Evolutionary conservation across 2,797 vertebrate species (phyloP).

Genomic region (Thunnus albacares): DNA sequence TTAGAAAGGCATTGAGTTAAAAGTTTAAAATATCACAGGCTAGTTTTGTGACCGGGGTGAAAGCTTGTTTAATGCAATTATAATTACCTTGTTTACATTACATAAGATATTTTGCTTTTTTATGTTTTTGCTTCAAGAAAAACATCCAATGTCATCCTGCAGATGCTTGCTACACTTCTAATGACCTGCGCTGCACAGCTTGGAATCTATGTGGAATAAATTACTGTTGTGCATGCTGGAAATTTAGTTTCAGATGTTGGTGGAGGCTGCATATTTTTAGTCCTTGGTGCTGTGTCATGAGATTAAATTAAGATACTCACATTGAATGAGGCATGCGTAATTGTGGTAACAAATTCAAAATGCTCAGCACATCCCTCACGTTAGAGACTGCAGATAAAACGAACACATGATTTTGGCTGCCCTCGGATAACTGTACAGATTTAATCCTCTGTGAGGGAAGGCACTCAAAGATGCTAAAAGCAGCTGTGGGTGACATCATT

Average conservation of each 20-base stretch:
- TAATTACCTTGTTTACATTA: background rate
- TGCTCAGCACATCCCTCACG: background rate
- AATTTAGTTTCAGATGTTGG: background rate
- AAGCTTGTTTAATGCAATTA: background rate
- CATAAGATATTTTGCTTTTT: background rate
- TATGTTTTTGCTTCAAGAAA: background rate
- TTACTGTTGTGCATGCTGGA: background rate
- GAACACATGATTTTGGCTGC: background rate
- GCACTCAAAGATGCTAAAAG: background rate
- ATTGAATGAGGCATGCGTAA: background rate
- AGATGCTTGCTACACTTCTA: background rate
- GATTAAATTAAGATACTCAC: conserved; percentile 1
- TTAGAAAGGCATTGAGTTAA: background rate
- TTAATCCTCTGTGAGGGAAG: background rate
- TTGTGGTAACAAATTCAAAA: background rate
- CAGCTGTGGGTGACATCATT: background rate
- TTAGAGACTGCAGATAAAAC: background rate
- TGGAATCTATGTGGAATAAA: conserved; percentile 3
- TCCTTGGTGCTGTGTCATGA: background rate
- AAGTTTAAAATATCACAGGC: background rate
- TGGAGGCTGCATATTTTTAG: background rate
- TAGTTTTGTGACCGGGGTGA: background rate
- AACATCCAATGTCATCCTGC: background rate
- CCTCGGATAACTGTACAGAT: background rate
- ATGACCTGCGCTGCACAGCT: background rate